These are phyloP conservation scores for Hippocampus zosterae DNA, from an alignment of 2,113 vertebrate species.

Conservation along the genomic window DNA sequence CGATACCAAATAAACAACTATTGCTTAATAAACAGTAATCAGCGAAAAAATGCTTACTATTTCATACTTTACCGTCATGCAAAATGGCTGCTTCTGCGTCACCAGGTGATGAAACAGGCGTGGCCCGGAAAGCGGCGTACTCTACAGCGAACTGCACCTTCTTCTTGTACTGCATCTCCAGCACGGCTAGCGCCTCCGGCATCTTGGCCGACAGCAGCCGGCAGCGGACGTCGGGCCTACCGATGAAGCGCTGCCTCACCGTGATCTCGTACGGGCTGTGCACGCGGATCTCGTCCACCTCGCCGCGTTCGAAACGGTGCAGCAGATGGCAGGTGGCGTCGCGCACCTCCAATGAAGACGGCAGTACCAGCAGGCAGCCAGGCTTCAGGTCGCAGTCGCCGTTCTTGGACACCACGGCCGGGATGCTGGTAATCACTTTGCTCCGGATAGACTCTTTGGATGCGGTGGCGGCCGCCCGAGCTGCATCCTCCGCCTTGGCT, in stretches of 20 bases:
- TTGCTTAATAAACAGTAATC: no score
- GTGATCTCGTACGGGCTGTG: constrained; percentile 84
- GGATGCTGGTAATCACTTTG: constrained; percentile 75
- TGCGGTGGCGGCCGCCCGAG: constrained; percentile 37
- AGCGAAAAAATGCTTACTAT: no score
- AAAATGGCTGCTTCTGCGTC: constrained; percentile 60
- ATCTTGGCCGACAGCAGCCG: constrained; percentile 84
- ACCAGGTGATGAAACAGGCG: constrained; percentile 57
- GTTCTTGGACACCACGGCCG: constrained; percentile 77
- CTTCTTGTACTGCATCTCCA: constrained; percentile 82
- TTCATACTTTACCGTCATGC: constrained; percentile 72
- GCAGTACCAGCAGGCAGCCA: constrained; percentile 74
- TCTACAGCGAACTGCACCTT: constrained; percentile 80
- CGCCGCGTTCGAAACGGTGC: constrained; percentile 79
- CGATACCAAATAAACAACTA: no score
- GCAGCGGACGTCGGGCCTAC: constrained; percentile 80
- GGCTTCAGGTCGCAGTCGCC: constrained; percentile 72
- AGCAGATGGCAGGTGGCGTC: constrained; percentile 72
- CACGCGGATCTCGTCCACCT: constrained; percentile 84
- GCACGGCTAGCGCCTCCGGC: constrained; percentile 74
- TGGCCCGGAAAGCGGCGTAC: constrained; percentile 62
- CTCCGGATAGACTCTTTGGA: constrained; percentile 49
- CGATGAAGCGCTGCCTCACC: constrained; percentile 85
- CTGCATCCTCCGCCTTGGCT: constrained; percentile 56
- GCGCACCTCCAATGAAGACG: constrained; percentile 81